Percentiles rank a stretch among this genome's conserved stretches.
Conservation (phyloP, 2,797 vertebrate species). For the Microctenopoma steveboyesi region DNA sequence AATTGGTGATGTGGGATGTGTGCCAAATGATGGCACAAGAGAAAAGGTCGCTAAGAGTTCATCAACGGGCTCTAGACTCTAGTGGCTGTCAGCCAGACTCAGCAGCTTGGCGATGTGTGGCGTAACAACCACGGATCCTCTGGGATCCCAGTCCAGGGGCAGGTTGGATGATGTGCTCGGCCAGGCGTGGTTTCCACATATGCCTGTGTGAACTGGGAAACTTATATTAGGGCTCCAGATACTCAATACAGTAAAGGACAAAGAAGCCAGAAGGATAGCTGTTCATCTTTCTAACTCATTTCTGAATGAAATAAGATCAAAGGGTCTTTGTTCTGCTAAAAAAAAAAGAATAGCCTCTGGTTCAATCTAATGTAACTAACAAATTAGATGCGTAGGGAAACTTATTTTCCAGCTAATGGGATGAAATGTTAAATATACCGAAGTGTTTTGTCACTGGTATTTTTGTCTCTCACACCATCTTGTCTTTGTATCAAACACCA, state of each 20-base stretch:
- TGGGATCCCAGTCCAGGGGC: slow-evolving; percentile 68
- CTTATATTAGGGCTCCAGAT: slow-evolving; percentile 42
- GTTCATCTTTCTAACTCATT: slow-evolving; percentile 25
- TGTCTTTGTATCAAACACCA: slow-evolving; percentile 43
- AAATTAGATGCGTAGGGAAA: slow-evolving; percentile 28
- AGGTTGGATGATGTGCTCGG: slow-evolving; percentile 77
- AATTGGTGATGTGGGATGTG: slow-evolving; percentile 29
- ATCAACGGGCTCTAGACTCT: slow-evolving; percentile 55
- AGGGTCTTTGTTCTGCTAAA: slow-evolving; percentile 1
- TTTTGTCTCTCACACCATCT: slow-evolving; percentile 10
- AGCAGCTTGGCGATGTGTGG: slow-evolving; percentile 64
- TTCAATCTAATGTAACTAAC: slow-evolving; percentile 19
- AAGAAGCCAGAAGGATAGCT: slow-evolving; percentile 53
- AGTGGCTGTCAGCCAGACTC: slow-evolving; percentile 54
- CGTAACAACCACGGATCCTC: slow-evolving; percentile 57
- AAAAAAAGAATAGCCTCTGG: slow-evolving; percentile 8
- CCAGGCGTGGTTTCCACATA: slow-evolving; percentile 72
- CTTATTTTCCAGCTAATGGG: slow-evolving; percentile 5
- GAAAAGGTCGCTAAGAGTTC: slow-evolving; percentile 65
- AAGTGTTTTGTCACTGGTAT: slow-evolving; percentile 28
- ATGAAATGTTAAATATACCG: slow-evolving; percentile 32
- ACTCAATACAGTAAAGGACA: slow-evolving; percentile 47
- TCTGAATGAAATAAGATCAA: slow-evolving; percentile 36
- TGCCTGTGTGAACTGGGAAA: slow-evolving; percentile 67
- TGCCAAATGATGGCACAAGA: slow-evolving; percentile 24